Percentiles rank a stretch among this genome's conserved stretches.
Conservation (phyloP, 2,888 invertebrate genomes). For the Caenorhabditis sinica region DNA sequence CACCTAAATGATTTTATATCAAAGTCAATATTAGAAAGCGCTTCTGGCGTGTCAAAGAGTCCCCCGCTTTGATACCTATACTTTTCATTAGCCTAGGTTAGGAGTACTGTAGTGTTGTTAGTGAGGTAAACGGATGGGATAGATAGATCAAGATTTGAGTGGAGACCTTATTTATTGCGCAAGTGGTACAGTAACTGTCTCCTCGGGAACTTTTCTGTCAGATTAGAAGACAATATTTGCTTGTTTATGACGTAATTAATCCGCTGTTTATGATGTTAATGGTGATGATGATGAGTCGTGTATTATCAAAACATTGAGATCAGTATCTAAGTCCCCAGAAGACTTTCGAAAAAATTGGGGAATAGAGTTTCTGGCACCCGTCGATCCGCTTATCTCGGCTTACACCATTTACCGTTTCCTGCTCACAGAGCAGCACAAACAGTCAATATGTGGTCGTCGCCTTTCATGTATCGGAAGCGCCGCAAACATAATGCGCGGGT, state of each 20-base stretch:
- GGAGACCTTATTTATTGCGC: constrained; percentile 48
- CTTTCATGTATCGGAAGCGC: constrained; percentile 64
- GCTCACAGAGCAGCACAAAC: constrained; percentile 31
- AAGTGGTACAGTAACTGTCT: constrained; percentile 33
- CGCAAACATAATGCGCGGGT: constrained; percentile 19
- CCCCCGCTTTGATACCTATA: constrained; percentile 34
- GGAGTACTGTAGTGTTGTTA: constrained; percentile 40
- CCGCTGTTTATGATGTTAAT: constrained; percentile 38
- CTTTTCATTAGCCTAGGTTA: neutral
- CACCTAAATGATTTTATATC: constrained; percentile 53
- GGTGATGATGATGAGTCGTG: neutral
- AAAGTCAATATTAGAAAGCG: constrained; percentile 53
- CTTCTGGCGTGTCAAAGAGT: constrained; percentile 58
- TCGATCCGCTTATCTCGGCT: constrained; percentile 47
- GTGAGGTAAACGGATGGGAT: neutral
- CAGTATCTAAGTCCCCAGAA: constrained; percentile 5
- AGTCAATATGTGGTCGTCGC: constrained; percentile 37
- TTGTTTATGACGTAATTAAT: constrained; percentile 51
- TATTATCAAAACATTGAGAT: constrained; percentile 27
- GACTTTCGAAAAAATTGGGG: too few relatives aligned
- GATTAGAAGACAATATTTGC: constrained; percentile 39
- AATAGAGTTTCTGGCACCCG: neutral
- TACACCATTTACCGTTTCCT: constrained; percentile 46
- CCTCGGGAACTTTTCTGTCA: constrained; percentile 45
- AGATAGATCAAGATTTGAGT: constrained; percentile 33